These are phyloP conservation scores for Schizopygopsis malacanthus DNA, from an alignment of 2,797 vertebrate species.

Conservation along the genomic window DNA sequence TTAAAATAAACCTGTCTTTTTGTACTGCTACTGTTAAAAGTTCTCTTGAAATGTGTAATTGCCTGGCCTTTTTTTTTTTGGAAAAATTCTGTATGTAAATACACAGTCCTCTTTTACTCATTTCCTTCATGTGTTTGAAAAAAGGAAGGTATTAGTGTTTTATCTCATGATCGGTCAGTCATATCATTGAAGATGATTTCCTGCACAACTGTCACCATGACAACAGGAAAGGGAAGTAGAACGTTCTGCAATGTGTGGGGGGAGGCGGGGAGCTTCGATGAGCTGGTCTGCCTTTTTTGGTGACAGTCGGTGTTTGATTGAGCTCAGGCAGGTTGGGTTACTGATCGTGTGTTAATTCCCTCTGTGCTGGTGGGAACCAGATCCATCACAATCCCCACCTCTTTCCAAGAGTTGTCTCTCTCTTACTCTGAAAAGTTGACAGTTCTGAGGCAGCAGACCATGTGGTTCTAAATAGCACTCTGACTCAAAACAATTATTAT, in stretches of 20 bases:
- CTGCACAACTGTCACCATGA: slow-evolving; percentile 22
- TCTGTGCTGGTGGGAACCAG: slow-evolving; percentile 38
- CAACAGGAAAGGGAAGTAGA: slow-evolving; percentile 37
- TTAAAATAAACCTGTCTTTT: not conserved
- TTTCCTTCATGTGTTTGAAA: not conserved
- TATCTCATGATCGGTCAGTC: slow-evolving; percentile 37
- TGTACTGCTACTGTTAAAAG: not conserved
- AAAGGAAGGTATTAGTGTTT: slow-evolving; percentile 20
- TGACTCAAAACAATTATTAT: not conserved
- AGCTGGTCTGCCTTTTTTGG: slow-evolving; percentile 33
- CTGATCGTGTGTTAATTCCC: slow-evolving; percentile 48
- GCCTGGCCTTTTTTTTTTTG: not conserved
- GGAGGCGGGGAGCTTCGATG: not conserved
- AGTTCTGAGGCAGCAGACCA: not conserved
- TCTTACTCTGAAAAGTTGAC: slow-evolving; percentile 24
- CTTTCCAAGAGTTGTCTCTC: slow-evolving; percentile 11
- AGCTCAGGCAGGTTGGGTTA: slow-evolving; percentile 38
- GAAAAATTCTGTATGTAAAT: not conserved
- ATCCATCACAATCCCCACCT: slow-evolving; percentile 13
- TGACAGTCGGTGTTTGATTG: slow-evolving; percentile 25
- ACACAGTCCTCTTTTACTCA: not conserved
- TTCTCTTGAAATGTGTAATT: not conserved
- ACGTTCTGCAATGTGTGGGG: not conserved
- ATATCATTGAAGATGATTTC: slow-evolving; percentile 26
- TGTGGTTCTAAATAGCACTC: slow-evolving; percentile 1